A percentile compares a stretch with the other conserved stretches of the same genome.
Evolutionary conservation across 2,797 vertebrate species (phyloP).

Genomic region (Vespertilio murinus): DNA sequence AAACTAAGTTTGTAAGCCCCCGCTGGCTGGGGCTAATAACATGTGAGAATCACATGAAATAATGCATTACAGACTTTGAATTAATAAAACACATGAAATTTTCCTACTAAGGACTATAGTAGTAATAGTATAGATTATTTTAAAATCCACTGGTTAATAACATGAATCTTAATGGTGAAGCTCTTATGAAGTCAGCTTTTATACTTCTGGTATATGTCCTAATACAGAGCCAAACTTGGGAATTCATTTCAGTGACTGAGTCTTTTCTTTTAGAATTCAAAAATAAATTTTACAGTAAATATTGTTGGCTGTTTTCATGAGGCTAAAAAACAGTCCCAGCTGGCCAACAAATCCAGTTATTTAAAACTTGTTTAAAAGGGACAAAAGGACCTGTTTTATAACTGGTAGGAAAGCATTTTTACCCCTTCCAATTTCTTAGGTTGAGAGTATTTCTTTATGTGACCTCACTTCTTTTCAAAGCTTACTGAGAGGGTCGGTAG

Average conservation of each 20-base stretch:
- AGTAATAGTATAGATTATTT: neutral
- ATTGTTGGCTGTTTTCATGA: neutral
- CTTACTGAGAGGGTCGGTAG: neutral
- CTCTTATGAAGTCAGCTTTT: neutral
- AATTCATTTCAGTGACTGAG: neutral
- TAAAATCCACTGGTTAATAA: conserved; percentile 8
- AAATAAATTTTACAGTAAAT: conserved; percentile 12
- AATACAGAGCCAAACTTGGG: neutral
- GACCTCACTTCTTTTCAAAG: conserved; percentile 8
- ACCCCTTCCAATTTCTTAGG: neutral
- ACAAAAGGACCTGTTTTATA: neutral
- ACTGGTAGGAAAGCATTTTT: neutral
- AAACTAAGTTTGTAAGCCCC: neutral
- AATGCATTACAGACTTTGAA: neutral
- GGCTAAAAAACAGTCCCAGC: neutral
- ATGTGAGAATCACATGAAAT: neutral
- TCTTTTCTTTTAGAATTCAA: neutral
- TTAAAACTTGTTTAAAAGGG: neutral
- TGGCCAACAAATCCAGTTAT: neutral
- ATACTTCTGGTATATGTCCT: neutral
- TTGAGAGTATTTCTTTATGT: neutral
- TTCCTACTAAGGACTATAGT: neutral
- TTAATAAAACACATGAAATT: neutral
- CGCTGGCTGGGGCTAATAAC: neutral
- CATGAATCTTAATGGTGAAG: neutral